Base-by-base conservation (phyloP, 2,797 vertebrate genomes). In the Notoglanidium macrostoma region DNA sequence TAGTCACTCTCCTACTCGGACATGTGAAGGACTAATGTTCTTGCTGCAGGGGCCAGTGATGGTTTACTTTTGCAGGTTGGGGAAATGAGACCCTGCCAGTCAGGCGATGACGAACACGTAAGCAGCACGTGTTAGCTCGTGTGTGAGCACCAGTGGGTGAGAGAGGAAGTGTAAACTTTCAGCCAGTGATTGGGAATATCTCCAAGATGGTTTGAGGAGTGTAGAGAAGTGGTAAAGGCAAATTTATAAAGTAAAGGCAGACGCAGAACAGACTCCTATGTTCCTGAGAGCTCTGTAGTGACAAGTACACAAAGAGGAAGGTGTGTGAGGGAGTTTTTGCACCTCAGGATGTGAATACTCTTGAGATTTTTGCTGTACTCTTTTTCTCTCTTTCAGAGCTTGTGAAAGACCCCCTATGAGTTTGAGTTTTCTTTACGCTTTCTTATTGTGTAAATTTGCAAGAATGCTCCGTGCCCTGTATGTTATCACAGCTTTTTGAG, bases 191-290 rank as follows among this genome's bases (percentile, higher is more conserved):
- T 63, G 46, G 29, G 26, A 68, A 83, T 23, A 83, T 70, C 65
- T 54, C 26, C 61, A 83, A 7, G 61, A 83, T 40, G 77, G 54
- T 8, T 80, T 14, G 59, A 32, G 55, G 5, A 40, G 49, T 83
- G 81, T 83, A 83, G 19, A n/a, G 17, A 35, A 68, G 32, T 68
- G 78, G 54, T n/a, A 63, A 26, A 63, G 29, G 8, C 57, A 26
- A 80, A 35, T 84, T 88, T 88, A 90, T 80, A 88, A 86, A 65
- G 85, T 83, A 86, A 44, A 83, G 51, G 79, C 76, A 88, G 89
- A 91, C 72, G 79, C 70, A 86, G 84, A 87, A 63, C 90, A 88
- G 86, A 67, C 87, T 59, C 82, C 82, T 40, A 79, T 11, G 1
- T 61, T 70, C 72, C 29, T 72, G 63, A 57, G 86, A 74, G 57